These are phyloP conservation scores for Tachina grossa DNA, from an alignment of 2,888 invertebrate species.

Conservation along the genomic window DNA sequence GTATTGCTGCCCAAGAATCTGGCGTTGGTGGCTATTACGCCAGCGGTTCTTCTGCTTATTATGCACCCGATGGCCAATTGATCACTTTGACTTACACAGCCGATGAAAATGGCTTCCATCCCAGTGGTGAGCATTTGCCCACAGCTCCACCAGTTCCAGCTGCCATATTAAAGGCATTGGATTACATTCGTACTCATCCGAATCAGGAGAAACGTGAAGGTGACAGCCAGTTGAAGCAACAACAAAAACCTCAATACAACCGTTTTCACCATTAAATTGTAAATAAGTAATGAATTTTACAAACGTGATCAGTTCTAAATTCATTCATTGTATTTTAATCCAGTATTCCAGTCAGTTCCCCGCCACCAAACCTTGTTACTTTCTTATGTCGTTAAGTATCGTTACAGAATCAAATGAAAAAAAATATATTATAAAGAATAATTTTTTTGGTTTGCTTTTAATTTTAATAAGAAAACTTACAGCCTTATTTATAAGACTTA, in stretches of 20 bases:
- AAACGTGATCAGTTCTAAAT: conserved; percentile 47
- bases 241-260: conserved; percentile 32
- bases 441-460: background rate
- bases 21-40: conserved; percentile 85
- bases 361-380: background rate
- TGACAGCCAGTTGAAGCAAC: conserved; percentile 54
- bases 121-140: conserved; percentile 82
- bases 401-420: conserved; percentile 20
- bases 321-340: conserved; percentile 27
- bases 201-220: conserved; percentile 76
- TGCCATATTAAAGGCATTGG: conserved; percentile 78
- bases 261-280: conserved; percentile 51
- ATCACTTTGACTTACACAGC: conserved; percentile 84
- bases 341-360: background rate
- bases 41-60: conserved; percentile 84
- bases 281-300: background rate
- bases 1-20: conserved; percentile 84
- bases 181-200: conserved; percentile 81
- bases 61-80: conserved; percentile 84
- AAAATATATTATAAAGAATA: conserved; percentile 21
- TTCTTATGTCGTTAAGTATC: conserved; percentile 17
- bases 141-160: conserved; percentile 81
- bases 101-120: conserved; percentile 85
- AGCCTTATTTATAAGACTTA: too few relatives aligned
- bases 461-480: background rate